phyloP scores from a whole-genome alignment of 2,888 invertebrate genomes.

The Synanthedon vespiformis region DNA sequence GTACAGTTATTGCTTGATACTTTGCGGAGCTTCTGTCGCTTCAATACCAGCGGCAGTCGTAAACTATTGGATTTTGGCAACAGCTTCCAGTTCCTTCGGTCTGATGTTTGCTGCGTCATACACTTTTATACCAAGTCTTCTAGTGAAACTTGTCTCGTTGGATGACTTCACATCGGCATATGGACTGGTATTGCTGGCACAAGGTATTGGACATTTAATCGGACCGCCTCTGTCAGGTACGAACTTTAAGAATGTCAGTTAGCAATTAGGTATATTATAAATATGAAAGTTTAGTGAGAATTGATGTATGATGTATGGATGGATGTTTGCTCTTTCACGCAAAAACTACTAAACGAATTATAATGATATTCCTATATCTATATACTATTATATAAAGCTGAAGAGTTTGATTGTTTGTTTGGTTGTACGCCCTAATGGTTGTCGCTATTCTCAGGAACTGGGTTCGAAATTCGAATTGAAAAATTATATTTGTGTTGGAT shows the following conservation, averaged over 20 bases:
- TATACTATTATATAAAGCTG: no score
- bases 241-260: constrained; percentile 1
- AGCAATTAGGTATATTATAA: background rate
- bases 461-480: no score
- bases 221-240: constrained; percentile 93
- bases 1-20: constrained; percentile 82
- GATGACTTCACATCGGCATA: constrained; percentile 94
- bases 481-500: no score
- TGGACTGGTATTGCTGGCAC: constrained; percentile 87
- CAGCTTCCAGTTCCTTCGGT: constrained; percentile 79
- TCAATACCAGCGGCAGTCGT: constrained; percentile 67
- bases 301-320: no score
- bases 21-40: constrained; percentile 74
- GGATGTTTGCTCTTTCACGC: no score
- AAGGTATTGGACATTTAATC: constrained; percentile 91
- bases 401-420: no score
- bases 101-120: constrained; percentile 92
- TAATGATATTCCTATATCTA: no score
- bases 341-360: no score
- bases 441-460: no score
- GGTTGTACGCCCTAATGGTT: no score
- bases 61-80: constrained; percentile 60
- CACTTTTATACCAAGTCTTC: constrained; percentile 89
- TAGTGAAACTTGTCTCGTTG: constrained; percentile 89
- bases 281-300: no score